Evolutionary conservation across 2,888 invertebrate species (phyloP).

Genomic region (Criorhina ranunculi): DNA sequence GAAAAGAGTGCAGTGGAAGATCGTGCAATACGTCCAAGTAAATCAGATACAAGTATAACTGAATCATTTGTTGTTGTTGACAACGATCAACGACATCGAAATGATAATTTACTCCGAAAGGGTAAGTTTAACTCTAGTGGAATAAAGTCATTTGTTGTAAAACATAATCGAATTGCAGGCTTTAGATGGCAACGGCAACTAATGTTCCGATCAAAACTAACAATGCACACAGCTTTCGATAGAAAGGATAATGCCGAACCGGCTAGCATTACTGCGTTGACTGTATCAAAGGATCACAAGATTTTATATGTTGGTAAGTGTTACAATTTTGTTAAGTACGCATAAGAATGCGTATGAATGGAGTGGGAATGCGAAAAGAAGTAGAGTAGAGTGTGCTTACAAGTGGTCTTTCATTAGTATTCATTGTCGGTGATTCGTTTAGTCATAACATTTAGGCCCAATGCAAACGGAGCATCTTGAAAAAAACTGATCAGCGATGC

Average conservation of each 20-base stretch:
- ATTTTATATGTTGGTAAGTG: slow-evolving; percentile 85
- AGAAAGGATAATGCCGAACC: slow-evolving; percentile 98
- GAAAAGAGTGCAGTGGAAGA: slow-evolving; percentile 82
- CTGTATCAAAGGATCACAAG: slow-evolving; percentile 92
- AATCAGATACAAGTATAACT: slow-evolving; percentile 95
- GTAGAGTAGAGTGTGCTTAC: too few relatives aligned
- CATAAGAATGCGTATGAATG: too few relatives aligned
- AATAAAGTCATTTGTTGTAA: not conserved
- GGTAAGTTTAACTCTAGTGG: slow-evolving; percentile 77
- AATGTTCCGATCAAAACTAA: slow-evolving; percentile 96
- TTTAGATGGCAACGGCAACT: slow-evolving; percentile 96
- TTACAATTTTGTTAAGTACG: not conserved
- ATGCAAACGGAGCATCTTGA: too few relatives aligned
- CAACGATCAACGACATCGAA: slow-evolving; percentile 82
- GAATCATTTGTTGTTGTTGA: slow-evolving; percentile 94
- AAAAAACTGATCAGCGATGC: too few relatives aligned
- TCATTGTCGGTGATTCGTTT: too few relatives aligned
- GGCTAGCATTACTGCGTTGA: slow-evolving; percentile 97
- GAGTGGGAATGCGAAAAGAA: too few relatives aligned
- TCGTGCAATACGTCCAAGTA: slow-evolving; percentile 92
- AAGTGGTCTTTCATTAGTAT: too few relatives aligned
- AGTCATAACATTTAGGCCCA: too few relatives aligned
- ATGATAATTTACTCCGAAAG: slow-evolving; percentile 82
- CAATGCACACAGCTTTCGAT: slow-evolving; percentile 99
- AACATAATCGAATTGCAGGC: slow-evolving; percentile 84